phyloP scores from a whole-genome alignment of 2,888 invertebrate species.

The Hydrotaea cyrtoneurina region DNA sequence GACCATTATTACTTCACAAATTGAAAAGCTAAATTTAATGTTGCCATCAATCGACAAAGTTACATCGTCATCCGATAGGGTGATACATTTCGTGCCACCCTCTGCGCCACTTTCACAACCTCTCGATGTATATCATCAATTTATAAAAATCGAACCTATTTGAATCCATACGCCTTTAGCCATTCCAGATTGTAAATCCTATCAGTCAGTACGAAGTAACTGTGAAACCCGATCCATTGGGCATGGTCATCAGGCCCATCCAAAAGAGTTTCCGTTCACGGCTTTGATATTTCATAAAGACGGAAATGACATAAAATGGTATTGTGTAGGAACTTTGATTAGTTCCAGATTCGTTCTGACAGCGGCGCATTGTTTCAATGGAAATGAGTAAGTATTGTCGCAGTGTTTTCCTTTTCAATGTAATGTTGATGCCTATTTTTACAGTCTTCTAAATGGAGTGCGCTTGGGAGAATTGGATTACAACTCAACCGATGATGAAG shows the following conservation, averaged over 20 bases:
- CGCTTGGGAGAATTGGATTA: conserved; percentile 79
- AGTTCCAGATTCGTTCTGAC: conserved; percentile 83
- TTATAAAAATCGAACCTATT: no score
- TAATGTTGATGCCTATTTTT: conserved; percentile 18
- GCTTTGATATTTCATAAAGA: conserved; percentile 69
- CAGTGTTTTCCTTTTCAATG: no score
- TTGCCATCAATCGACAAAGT: no score
- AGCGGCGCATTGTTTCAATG: conserved; percentile 83
- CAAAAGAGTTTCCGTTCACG: conserved; percentile 74
- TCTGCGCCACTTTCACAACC: no score
- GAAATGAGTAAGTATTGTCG: conserved; percentile 47
- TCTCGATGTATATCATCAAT: no score
- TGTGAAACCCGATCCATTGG: conserved; percentile 58
- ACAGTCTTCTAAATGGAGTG: conserved; percentile 72
- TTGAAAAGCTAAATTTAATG: no score
- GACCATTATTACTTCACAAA: no score
- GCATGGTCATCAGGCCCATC: conserved; percentile 68
- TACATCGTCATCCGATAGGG: no score
- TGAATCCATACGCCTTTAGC: no score
- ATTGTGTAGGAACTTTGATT: conserved; percentile 83
- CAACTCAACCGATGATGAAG: conserved; percentile 73
- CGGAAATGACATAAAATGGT: conserved; percentile 72
- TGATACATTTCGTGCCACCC: no score
- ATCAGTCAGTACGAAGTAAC: not conserved
- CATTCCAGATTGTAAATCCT: conserved; percentile 6